Percentiles rank a stretch among this genome's conserved stretches.
phyloP scores from a whole-genome alignment of 2,797 vertebrate species.

The Toxotes lorentzi region DNA sequence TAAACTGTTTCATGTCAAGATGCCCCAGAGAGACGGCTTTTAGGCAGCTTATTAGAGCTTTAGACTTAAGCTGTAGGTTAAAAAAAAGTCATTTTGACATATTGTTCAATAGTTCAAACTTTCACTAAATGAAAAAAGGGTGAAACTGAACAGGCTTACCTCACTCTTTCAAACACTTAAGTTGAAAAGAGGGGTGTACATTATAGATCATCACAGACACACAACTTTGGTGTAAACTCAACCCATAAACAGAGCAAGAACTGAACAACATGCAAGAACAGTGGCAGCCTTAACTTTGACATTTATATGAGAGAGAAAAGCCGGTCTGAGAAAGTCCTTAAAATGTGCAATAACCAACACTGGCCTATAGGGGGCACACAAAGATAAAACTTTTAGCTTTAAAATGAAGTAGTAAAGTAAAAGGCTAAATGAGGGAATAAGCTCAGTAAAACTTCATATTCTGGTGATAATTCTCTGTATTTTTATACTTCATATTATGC shows the following conservation, averaged over 20 bases:
- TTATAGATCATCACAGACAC: neutral
- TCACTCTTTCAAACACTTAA: neutral
- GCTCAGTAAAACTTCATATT: neutral
- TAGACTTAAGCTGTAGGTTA: slow-evolving; percentile 5
- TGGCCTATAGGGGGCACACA: neutral
- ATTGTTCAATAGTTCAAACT: slow-evolving; percentile 15
- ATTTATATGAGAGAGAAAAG: neutral
- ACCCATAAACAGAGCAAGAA: neutral
- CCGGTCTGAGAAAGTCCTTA: neutral
- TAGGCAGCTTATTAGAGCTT: slow-evolving; percentile 9
- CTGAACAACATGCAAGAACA: neutral
- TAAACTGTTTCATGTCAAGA: slow-evolving; percentile 11
- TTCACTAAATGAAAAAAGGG: neutral
- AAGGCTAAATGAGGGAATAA: neutral
- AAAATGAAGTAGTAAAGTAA: neutral
- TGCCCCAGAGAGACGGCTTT: neutral
- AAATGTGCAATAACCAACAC: neutral
- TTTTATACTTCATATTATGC: neutral
- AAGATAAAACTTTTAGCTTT: neutral
- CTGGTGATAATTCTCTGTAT: neutral
- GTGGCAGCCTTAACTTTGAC: neutral
- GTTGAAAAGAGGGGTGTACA: neutral
- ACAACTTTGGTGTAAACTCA: neutral
- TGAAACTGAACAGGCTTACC: neutral
- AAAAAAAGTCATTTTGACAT: neutral